Percentiles rank a stretch among this genome's conserved stretches.
These are phyloP conservation scores for Pachycephala philippinensis DNA, from an alignment of 2,113 vertebrate genomes.

Conservation along the genomic window DNA sequence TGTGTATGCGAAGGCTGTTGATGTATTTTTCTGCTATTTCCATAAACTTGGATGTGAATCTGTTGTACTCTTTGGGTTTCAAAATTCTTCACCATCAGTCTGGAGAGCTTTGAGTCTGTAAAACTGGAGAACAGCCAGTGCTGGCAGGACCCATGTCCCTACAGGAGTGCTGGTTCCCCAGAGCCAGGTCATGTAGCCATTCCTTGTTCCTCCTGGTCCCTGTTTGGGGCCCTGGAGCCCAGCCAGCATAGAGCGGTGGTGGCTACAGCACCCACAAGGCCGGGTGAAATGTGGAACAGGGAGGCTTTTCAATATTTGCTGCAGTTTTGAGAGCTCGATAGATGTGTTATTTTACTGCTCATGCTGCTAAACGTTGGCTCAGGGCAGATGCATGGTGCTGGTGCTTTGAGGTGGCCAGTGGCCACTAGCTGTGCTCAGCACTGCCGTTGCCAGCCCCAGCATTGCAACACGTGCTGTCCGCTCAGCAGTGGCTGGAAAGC, in stretches of 20 bases:
- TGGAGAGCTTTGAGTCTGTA: not conserved
- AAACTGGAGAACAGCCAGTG: not conserved
- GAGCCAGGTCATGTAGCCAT: not conserved
- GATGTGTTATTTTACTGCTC: not conserved
- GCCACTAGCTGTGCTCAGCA: not conserved
- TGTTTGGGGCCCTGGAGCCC: not conserved
- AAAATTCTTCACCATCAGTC: not conserved
- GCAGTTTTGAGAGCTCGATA: not conserved
- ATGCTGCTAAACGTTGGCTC: rapidly evolving
- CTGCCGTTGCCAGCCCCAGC: not conserved
- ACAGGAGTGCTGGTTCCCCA: not conserved
- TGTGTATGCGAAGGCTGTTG: not conserved
- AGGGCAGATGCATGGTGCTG: rapidly evolving
- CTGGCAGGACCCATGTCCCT: not conserved
- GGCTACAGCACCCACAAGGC: not conserved
- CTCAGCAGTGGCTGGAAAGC: conserved; percentile 31
- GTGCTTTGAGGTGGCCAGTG: not conserved
- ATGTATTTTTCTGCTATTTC: not conserved
- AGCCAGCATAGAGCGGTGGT: not conserved
- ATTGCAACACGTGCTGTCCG: not conserved
- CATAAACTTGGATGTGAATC: not conserved
- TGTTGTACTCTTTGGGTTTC: not conserved
- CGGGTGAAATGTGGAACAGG: rapidly evolving
- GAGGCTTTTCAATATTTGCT: not conserved
- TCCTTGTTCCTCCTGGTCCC: not conserved